phyloP scores from a whole-genome alignment of 2,113 vertebrate species.

The Ptychochromis oligacanthus region DNA sequence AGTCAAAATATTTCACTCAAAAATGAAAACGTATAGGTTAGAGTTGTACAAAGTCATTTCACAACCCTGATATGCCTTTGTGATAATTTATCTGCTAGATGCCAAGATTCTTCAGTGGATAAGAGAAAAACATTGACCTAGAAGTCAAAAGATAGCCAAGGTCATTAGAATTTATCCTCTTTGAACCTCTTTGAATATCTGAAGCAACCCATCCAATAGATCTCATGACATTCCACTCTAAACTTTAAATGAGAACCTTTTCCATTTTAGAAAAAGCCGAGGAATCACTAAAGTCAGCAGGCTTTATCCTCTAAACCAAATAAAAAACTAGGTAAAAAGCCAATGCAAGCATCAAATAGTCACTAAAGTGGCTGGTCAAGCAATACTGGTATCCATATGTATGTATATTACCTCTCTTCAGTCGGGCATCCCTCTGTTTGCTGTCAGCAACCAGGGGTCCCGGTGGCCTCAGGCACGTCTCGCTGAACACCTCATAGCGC shows the following conservation, averaged over 20 bases:
- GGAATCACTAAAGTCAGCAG: too few species aligned
- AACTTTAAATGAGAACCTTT: too few species aligned
- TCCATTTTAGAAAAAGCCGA: too few species aligned
- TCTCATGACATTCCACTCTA: too few species aligned
- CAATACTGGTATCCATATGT: not conserved
- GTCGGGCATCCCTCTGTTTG: constrained; percentile 73
- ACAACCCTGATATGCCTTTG: too few species aligned
- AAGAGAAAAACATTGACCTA: too few species aligned
- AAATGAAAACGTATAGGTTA: not conserved
- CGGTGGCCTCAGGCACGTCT: constrained; percentile 60
- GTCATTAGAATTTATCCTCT: not conserved
- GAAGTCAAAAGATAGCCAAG: not conserved
- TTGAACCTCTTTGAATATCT: not conserved
- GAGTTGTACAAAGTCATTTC: not conserved
- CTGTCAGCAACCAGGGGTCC: constrained; percentile 70
- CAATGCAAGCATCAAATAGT: not conserved
- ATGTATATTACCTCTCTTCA: constrained; percentile 76
- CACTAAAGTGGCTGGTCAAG: not conserved
- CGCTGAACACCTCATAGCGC: constrained; percentile 70
- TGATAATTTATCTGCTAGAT: too few species aligned
- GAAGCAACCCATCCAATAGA: not conserved
- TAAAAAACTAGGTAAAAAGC: not conserved
- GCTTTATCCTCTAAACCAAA: not conserved
- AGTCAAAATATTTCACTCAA: too few species aligned
- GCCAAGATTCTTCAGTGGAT: too few species aligned